phyloP scores from a whole-genome alignment of 1,140 invertebrate genomes.

The Platorchestia sp. region DNA sequence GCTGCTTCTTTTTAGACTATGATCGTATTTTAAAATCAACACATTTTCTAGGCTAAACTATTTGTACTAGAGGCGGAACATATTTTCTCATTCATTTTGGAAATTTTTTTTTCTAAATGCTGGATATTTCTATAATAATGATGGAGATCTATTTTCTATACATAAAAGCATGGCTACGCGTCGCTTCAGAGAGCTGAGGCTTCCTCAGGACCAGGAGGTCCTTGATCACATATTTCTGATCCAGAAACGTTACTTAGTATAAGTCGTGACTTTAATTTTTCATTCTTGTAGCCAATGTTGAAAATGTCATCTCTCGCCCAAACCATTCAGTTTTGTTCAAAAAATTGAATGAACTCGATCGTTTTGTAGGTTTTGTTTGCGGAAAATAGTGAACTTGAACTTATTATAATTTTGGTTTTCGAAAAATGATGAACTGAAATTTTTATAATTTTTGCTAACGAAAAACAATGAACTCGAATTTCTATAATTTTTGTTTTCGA shows the following conservation, averaged over 20 bases:
- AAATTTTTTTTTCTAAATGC: not conserved
- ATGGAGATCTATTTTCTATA: not conserved
- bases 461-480: no score
- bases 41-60: not conserved
- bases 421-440: no score
- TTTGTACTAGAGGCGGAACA: not conserved
- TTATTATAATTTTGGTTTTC: no score
- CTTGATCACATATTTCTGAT: not conserved
- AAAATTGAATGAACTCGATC: no score
- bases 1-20: not conserved
- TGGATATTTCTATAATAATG: not conserved
- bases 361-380: no score
- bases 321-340: no score
- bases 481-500: no score
- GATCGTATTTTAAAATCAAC: not conserved
- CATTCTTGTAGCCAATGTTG: no score
- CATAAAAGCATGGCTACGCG: not conserved
- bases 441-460: no score
- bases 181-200: not conserved
- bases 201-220: not conserved
- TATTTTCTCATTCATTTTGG: not conserved
- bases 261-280: no score
- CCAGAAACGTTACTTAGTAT: not conserved
- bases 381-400: no score
- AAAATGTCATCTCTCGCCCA: no score